Base-by-base conservation (phyloP, 2,797 vertebrate species). In the Esox lucius region DNA sequence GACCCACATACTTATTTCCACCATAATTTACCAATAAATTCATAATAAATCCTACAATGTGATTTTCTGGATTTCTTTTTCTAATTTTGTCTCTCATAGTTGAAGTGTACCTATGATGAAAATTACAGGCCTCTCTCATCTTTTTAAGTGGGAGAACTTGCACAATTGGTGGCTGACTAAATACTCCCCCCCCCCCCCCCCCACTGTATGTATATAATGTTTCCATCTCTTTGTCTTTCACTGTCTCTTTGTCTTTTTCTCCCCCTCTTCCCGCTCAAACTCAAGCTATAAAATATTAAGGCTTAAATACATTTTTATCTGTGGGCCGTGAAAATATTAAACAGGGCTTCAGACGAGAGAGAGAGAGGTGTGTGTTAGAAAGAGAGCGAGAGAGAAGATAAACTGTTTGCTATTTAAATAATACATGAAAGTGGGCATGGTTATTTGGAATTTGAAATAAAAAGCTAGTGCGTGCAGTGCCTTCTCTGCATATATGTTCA, bases 201-300 rank as follows among this genome's bases (percentile, higher is more conserved):
- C n/a, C n/a, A n/a, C n/a, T n/a, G n/a, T n/a, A n/a, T n/a, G n/a
- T n/a, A 42, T 42, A 42, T 6, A 42, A 42, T 46, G 9, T 46
- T 46, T 46, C 42, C 7, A 11, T 46, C 42, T 46, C 42, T 46
- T 42, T 42, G 4, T 46, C 42, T 11, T 46, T 46, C 6, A 13
- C 22, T 13, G 3, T 4, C 3, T 61, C 11, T 5, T 16, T 4
- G 42, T 24, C 22, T 59, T 12, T 24, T 16, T 24, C 51, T 39
- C 71, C 35, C 73, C 72, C 35, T 68, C 49, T 82, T 39, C 75
- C 3, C 39, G 42, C 42, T 46, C 42, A 46, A 46, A 46, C 42
- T 85, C 82, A 90, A 85, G n/a, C 62, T 68, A 83, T 92, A 73
- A 92, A 93, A 93, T 90, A 91, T 93, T 92, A 80, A 93, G 83